A percentile compares a stretch with the other conserved stretches of the same genome.
Conservation (phyloP, 2,113 vertebrate genomes). For the Apodemus sylvaticus region DNA sequence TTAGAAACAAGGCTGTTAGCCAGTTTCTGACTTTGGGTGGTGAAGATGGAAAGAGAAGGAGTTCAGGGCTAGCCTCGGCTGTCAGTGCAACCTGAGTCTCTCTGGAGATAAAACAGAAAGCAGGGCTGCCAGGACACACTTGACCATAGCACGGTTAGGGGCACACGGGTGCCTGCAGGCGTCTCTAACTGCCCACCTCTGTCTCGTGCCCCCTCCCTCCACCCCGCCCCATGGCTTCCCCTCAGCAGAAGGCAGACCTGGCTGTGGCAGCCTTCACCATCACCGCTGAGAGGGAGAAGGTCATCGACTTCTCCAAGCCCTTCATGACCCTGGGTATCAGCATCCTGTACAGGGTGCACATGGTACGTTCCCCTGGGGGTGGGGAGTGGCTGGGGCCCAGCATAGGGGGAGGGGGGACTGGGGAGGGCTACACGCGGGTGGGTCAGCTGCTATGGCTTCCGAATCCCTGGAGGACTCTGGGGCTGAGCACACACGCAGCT, state of each 20-base stretch:
- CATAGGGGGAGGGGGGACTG: background rate
- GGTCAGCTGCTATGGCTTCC: accelerated
- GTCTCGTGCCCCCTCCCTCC: constrained; percentile 54
- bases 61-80: background rate
- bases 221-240: background rate
- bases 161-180: background rate
- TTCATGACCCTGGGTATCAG: constrained; percentile 96
- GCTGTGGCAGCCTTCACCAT: constrained; percentile 95
- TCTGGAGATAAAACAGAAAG: background rate
- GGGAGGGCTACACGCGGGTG: background rate
- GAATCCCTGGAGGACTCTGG: no score
- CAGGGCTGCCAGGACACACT: background rate
- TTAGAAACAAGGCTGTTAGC: background rate
- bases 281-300: constrained; percentile 94
- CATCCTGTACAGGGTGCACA: constrained; percentile 93
- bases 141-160: background rate
- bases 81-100: background rate
- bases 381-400: background rate
- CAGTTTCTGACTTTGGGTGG: background rate
- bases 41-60: background rate
- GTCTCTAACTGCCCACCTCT: constrained; percentile 55
- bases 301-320: constrained; percentile 96
- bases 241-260: constrained; percentile 93
- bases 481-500: background rate
- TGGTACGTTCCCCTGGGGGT: constrained; percentile 82